These are phyloP conservation scores for Mythimna ferrago DNA, from an alignment of 2,888 invertebrate genomes.

Conservation along the genomic window DNA sequence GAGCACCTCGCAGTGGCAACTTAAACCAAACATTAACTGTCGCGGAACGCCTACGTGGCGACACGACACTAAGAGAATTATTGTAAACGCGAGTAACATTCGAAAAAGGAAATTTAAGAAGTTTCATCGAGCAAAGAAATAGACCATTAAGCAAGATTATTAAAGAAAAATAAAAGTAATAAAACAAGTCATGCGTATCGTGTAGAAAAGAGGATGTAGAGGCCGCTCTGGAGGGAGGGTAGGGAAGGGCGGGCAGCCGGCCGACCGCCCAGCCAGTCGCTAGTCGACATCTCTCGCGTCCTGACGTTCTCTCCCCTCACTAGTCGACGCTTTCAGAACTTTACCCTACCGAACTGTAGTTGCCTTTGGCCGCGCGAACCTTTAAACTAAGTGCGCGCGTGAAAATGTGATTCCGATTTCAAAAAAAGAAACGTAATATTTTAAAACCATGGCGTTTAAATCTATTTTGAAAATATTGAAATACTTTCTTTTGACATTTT, in stretches of 20 bases:
- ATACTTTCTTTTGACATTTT: conserved; percentile 70
- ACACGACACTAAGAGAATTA: conserved; percentile 67
- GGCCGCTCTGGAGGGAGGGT: conserved; percentile 71
- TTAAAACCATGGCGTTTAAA: conserved; percentile 71
- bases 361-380: conserved; percentile 54
- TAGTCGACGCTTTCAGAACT: conserved; percentile 61
- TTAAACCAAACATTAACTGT: conserved; percentile 32
- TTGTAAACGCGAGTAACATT: conserved; percentile 72
- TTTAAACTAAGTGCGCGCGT: conserved; percentile 56
- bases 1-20: conserved; percentile 11
- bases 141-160: conserved; percentile 87
- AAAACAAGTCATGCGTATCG: conserved; percentile 86
- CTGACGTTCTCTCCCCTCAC: conserved; percentile 58
- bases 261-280: conserved; percentile 76
- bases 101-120: conserved; percentile 79
- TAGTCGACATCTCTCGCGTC: conserved; percentile 72
- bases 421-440: conserved; percentile 31
- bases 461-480: conserved; percentile 71
- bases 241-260: conserved; percentile 73
- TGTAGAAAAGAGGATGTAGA: conserved; percentile 77
- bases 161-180: conserved; percentile 89
- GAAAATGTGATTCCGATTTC: conserved; percentile 69
- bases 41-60: conserved; percentile 45
- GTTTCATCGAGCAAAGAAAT: conserved; percentile 83
- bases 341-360: conserved; percentile 58